A percentile compares a stretch with the other conserved stretches of the same genome.
These are phyloP conservation scores for Bombus confusus DNA, from an alignment of 1,140 invertebrate genomes.

Conservation along the genomic window DNA sequence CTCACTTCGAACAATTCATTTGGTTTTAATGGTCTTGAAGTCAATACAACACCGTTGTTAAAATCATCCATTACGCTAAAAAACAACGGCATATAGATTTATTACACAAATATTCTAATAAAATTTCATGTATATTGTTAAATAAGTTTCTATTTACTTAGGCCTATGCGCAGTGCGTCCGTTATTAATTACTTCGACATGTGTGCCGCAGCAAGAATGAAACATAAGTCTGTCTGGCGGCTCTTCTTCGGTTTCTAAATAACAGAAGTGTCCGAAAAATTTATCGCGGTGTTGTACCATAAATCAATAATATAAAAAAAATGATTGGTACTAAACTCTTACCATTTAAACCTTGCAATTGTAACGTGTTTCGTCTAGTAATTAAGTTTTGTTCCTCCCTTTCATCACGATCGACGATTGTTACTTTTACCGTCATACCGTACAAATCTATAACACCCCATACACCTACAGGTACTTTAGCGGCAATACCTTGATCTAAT, in stretches of 20 bases:
- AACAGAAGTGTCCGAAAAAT: not conserved
- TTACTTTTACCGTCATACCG: slow-evolving; percentile 97
- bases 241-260: slow-evolving; percentile 81
- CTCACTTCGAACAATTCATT: slow-evolving; percentile 97
- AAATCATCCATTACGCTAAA: slow-evolving; percentile 95
- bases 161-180: slow-evolving; percentile 94
- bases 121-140: not conserved
- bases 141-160: slow-evolving; percentile 85
- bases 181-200: slow-evolving; percentile 95
- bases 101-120: not conserved
- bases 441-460: slow-evolving; percentile 98
- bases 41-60: slow-evolving; percentile 97
- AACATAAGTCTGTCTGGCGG: slow-evolving; percentile 89
- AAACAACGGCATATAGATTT: slow-evolving; percentile 60
- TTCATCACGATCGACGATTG: slow-evolving; percentile 91
- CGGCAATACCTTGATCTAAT: slow-evolving; percentile 94
- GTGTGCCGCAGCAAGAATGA: slow-evolving; percentile 94
- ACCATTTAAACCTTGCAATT: slow-evolving; percentile 80
- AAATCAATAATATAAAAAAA: not conserved
- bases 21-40: slow-evolving; percentile 90
- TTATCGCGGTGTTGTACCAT: not conserved
- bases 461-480: slow-evolving; percentile 89
- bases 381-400: slow-evolving; percentile 90
- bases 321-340: slow-evolving; percentile 22
- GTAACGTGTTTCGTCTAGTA: slow-evolving; percentile 86